These are phyloP conservation scores for Brachionus rubens DNA, from an alignment of 1,140 invertebrate species.

Conservation along the genomic window DNA sequence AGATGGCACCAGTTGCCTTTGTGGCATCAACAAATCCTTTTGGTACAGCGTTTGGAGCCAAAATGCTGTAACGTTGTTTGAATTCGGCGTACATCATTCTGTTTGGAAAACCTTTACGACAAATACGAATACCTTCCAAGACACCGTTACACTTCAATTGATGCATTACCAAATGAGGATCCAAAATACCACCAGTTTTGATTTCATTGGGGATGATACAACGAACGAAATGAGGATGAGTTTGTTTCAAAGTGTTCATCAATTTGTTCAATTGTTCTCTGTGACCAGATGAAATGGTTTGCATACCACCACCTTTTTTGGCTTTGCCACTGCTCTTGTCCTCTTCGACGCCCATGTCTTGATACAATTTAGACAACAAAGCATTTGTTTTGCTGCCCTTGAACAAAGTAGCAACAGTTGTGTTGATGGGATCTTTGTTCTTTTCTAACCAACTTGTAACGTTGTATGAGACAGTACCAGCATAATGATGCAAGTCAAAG, in stretches of 20 bases:
- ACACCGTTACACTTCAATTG: conserved; percentile 99
- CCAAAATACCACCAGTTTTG: conserved; percentile 93
- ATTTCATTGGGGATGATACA: conserved; percentile 99
- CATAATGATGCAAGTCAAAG: conserved; percentile 98
- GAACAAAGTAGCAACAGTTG: conserved; percentile 72
- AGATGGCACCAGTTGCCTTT: conserved; percentile 75
- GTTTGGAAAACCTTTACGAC: conserved; percentile 99
- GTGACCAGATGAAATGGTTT: conserved; percentile 83
- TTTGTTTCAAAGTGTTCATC: conserved; percentile 91
- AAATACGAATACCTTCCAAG: conserved; percentile 99
- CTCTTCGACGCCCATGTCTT: conserved; percentile 41
- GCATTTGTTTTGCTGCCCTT: conserved; percentile 4
- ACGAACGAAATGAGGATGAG: conserved; percentile 97
- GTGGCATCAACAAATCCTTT: conserved; percentile 74
- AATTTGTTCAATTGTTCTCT: conserved; percentile 92
- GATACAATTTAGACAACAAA: background rate
- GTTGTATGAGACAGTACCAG: conserved; percentile 74
- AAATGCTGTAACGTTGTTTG: conserved; percentile 99
- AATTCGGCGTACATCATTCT: conserved; percentile 99
- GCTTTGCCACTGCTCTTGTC: conserved; percentile 66
- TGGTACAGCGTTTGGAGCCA: conserved; percentile 78
- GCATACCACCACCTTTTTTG: conserved; percentile 93
- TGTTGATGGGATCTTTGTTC: conserved; percentile 99
- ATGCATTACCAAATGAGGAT: conserved; percentile 92
- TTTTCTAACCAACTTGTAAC: conserved; percentile 97